phyloP scores from a whole-genome alignment of 2,113 vertebrate genomes.

The Urocolius indicus region DNA sequence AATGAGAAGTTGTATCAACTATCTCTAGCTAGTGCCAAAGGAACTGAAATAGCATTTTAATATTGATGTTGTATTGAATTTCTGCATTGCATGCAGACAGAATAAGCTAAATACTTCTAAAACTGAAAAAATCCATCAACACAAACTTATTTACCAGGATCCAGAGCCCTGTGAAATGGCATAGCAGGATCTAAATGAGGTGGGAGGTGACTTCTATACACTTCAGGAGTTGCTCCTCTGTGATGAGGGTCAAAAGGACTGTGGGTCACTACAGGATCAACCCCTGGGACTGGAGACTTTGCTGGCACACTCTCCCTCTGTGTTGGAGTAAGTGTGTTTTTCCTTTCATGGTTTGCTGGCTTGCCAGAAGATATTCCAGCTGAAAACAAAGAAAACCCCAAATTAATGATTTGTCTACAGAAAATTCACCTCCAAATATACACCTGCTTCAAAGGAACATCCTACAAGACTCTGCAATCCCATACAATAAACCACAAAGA shows the following conservation, averaged over 20 bases:
- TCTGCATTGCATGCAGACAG: not conserved
- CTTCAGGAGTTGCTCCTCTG: conserved; percentile 84
- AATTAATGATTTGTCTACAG: not conserved
- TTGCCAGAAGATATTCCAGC: conserved; percentile 87
- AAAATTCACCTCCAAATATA: not conserved
- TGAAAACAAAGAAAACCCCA: conserved; percentile 47
- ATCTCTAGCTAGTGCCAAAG: not conserved
- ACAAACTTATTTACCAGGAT: conserved; percentile 83
- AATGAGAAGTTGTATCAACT: not conserved
- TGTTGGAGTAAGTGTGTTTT: conserved; percentile 91
- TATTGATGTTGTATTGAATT: not conserved
- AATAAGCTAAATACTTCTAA: not conserved
- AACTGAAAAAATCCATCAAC: not conserved
- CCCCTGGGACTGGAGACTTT: conserved; percentile 91
- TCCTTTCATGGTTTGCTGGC: conserved; percentile 89
- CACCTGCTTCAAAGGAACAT: not conserved
- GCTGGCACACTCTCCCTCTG: conserved; percentile 91
- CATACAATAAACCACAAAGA: not conserved
- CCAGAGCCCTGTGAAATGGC: conserved; percentile 90
- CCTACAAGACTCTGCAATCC: not conserved
- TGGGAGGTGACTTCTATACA: conserved; percentile 89
- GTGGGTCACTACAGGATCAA: conserved; percentile 88
- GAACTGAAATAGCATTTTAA: not conserved
- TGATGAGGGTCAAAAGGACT: conserved; percentile 95
- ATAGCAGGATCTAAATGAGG: conserved; percentile 90